These are phyloP conservation scores for Pomatostomus ruficeps DNA, from an alignment of 2,113 vertebrate species.

Conservation along the genomic window DNA sequence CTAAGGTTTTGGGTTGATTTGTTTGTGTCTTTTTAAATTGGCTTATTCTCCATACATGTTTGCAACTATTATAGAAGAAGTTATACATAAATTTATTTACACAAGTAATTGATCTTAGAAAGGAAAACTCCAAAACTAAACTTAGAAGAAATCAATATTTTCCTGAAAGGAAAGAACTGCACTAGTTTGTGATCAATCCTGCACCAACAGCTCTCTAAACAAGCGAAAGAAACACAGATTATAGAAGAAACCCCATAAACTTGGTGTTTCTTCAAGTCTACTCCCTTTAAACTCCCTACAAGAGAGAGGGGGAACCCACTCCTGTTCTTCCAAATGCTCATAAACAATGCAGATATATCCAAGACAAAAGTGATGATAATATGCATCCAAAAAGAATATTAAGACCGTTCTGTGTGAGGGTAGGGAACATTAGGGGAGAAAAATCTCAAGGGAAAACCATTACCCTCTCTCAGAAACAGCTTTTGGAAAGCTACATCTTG, in stretches of 20 bases:
- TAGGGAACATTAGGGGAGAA: neutral
- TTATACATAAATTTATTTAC: neutral
- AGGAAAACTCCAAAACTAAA: neutral
- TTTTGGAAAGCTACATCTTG: conserved; percentile 8
- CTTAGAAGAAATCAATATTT: neutral
- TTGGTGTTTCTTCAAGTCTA: neutral
- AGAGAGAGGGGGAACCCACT: neutral
- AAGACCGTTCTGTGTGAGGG: neutral
- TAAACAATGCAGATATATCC: neutral
- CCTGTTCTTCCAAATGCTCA: neutral
- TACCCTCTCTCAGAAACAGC: neutral
- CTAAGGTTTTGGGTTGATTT: rapidly evolving
- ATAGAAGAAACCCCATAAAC: neutral
- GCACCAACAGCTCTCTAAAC: neutral
- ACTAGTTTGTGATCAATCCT: neutral
- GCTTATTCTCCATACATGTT: neutral
- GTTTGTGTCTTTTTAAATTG: neutral
- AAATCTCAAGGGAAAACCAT: conserved; percentile 12
- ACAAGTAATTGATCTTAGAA: neutral
- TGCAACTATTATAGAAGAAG: neutral
- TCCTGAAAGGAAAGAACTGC: neutral
- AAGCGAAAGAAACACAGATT: neutral
- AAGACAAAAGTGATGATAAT: neutral
- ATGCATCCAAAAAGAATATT: neutral
- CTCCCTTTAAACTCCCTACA: neutral